Conservation (phyloP, 2,888 invertebrate genomes). For the Augochlorella aurata region DNA sequence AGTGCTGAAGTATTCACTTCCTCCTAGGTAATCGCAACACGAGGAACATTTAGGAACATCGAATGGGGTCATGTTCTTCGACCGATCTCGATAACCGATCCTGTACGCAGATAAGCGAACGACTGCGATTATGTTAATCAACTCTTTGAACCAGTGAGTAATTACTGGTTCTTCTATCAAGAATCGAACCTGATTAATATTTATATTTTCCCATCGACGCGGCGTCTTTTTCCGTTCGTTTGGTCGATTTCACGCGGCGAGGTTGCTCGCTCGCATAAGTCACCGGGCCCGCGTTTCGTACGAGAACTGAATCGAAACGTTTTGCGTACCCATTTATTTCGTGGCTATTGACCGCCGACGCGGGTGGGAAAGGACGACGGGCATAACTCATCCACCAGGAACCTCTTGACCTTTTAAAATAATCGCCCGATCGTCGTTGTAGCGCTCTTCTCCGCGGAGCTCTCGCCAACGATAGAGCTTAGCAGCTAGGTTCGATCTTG, state of each 20-base stretch:
- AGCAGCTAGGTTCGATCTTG: neutral
- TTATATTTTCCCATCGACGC: neutral
- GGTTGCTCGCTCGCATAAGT: slow-evolving; percentile 12
- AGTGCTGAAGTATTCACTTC: too few species aligned
- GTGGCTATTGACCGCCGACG: slow-evolving; percentile 57
- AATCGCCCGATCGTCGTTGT: slow-evolving; percentile 57
- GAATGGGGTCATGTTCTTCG: too few species aligned
- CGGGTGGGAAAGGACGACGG: slow-evolving; percentile 59
- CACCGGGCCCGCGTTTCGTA: slow-evolving; percentile 21
- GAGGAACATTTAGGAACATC: too few species aligned
- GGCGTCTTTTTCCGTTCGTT: neutral
- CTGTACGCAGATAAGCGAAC: too few species aligned
- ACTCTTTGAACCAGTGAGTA: neutral
- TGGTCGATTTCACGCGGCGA: slow-evolving; percentile 25
- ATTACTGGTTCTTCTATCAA: neutral
- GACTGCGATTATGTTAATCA: neutral
- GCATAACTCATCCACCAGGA: slow-evolving; percentile 62
- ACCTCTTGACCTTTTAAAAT: slow-evolving; percentile 66
- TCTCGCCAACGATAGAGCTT: neutral
- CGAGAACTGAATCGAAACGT: slow-evolving; percentile 52
- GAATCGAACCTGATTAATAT: neutral
- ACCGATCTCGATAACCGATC: too few species aligned
- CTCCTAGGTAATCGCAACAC: too few species aligned
- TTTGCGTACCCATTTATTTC: slow-evolving; percentile 55
- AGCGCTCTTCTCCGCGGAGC: slow-evolving; percentile 9